phyloP scores from a whole-genome alignment of 2,888 invertebrate species.

The Shargacucullia verbasci region DNA sequence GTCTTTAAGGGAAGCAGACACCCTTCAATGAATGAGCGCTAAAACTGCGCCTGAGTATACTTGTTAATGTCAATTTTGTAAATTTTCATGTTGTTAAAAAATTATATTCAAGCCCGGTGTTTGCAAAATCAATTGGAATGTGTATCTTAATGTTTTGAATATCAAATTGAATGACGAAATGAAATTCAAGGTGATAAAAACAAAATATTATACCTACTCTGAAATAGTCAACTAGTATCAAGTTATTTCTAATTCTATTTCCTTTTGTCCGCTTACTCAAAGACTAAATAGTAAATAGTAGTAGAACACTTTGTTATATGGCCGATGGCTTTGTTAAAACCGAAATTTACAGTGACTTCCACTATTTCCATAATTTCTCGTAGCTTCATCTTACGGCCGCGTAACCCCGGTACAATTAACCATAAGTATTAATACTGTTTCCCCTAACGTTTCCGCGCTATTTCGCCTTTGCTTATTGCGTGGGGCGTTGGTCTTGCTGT shows the following conservation, averaged over 20 bases:
- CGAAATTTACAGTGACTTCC: no score
- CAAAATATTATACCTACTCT: slow-evolving; percentile 3
- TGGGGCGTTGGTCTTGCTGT: slow-evolving; percentile 73
- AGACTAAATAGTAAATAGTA: no score
- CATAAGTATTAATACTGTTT: slow-evolving; percentile 88
- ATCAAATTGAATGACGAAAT: no score
- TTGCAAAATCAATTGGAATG: background rate
- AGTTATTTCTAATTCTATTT: no score
- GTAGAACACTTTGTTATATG: no score
- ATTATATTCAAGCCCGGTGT: no score
- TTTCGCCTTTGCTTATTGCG: slow-evolving; percentile 85
- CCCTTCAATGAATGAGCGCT: slow-evolving; percentile 71
- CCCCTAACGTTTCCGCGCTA: slow-evolving; percentile 86
- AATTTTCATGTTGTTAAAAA: slow-evolving; percentile 5
- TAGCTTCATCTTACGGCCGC: slow-evolving; percentile 71
- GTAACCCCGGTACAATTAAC: slow-evolving; percentile 82
- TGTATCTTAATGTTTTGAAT: no score
- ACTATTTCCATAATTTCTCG: slow-evolving; percentile 15
- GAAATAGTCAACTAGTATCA: no score
- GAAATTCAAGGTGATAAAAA: background rate
- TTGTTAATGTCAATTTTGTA: slow-evolving; percentile 26
- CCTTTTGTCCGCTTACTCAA: no score
- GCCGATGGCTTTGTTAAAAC: no score
- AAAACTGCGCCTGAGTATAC: slow-evolving; percentile 69
- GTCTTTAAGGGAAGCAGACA: slow-evolving; percentile 81